A percentile compares a stretch with the other conserved stretches of the same genome.
phyloP scores from a whole-genome alignment of 2,113 vertebrate species.

The Pedionomus torquatus region DNA sequence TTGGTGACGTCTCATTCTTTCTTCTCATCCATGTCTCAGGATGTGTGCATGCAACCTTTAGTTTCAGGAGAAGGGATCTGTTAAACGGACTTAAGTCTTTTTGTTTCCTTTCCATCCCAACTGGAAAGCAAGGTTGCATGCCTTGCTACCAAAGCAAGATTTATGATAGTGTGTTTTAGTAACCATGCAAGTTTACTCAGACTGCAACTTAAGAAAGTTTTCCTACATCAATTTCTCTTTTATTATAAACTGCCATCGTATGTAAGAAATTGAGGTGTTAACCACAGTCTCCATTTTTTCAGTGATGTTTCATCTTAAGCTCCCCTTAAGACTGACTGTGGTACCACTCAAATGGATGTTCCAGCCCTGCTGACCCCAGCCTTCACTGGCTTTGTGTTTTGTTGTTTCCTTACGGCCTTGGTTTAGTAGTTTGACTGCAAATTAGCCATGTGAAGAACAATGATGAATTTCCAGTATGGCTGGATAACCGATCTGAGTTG shows the following conservation, averaged over 20 bases:
- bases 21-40: conserved; percentile 32
- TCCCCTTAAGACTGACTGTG: neutral
- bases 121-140: neutral
- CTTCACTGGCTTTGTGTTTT: neutral
- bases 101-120: neutral
- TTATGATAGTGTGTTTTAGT: neutral
- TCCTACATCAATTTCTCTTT: neutral
- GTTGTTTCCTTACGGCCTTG: neutral
- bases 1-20: neutral
- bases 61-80: conserved; percentile 42
- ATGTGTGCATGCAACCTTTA: conserved; percentile 48
- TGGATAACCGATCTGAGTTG: neutral
- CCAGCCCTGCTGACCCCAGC: neutral
- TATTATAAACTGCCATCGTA: neutral
- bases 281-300: neutral
- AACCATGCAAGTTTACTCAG: neutral
- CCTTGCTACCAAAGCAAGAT: conserved; percentile 1
- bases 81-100: neutral
- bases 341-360: neutral
- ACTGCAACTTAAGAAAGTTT: neutral
- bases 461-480: neutral
- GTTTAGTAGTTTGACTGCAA: neutral
- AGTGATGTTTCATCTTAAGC: neutral
- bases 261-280: neutral
- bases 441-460: neutral